Evolutionary conservation across 2,113 vertebrate genomes (phyloP), one percentile per base, ranked within the genome.

Genomic region (Misgurnus anguillicaudatus): DNA sequence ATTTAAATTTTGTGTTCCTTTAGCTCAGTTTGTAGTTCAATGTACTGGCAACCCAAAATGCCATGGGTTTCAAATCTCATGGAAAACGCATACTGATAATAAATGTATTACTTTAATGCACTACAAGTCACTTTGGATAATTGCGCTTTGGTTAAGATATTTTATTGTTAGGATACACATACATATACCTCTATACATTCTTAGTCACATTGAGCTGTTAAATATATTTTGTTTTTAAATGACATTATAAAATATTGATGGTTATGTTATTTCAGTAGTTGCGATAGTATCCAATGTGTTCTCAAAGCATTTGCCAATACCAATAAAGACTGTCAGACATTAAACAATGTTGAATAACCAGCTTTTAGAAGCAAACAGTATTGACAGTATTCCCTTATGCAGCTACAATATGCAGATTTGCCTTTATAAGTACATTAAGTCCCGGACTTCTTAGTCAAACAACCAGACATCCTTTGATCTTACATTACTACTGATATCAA

Each of bases 401-500:
- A 10, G 31, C 21, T 31, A 14, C 64, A 42, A 10, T 58, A 47
- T 45, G 61, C 47, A 42, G 61, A 47, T 65, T 57, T n/a, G 70
- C 45, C 62, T 79, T 78, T 66, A 58, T 72, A 58, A 42, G 21
- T 38, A 58, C 63, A 60, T 47, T 16, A 62, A 61, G 19, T 63
- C 55, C 77, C 41, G 45, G 53, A 45, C 62, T n/a, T 13, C 36
- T 78, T 61, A 77, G 55, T 41, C 69, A 14, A 58, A 57, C 42
- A 45, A 13, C 42, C 75, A 79, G 84, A 57, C 69, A 16, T 67
- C 55, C 77, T 86, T 80, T 86, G 82, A 82, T 84, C 47, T 80
- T 84, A 80, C 80, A 86, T 86, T 78, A 84, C 68, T 75, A 77
- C 58, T 74, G 64, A 66, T 70, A 72, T 77, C 66, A 55, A 31